Base-by-base conservation (phyloP, 2,113 vertebrate species). In the Cochlearius cochlearius region DNA sequence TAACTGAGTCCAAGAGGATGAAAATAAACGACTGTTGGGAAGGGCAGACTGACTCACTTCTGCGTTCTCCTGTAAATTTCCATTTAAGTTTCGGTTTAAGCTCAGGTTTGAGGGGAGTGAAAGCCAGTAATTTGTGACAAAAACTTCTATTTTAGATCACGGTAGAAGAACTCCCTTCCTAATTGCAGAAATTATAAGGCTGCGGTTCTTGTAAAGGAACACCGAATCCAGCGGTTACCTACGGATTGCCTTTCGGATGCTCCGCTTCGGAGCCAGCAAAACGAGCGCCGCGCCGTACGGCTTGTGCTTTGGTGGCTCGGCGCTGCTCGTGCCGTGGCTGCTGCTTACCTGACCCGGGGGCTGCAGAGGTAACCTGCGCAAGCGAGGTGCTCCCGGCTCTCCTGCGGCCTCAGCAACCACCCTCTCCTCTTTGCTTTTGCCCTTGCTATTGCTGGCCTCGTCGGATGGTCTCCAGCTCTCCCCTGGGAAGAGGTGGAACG, bases 21-120 rank as follows among this genome's bases (percentile, higher is more conserved):
- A 16, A 90, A 95, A 90, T 79, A 94, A 93, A 20, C 4, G 49
- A 30, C 85, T 69, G 63, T 62, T 79, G 90, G 89, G 96, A 94
- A 96, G 92, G 94, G 94, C 90, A 92, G 96, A 55, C 94, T 96
- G 96, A 97, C 94, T 96, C 95, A 94, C 90, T 90, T 95, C 93
- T 94, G 90, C 76, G 53, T 92, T 92, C 90, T 90, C 82, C 94
- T 95, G 94, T 93, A 94, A 94, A 93, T 96, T 97, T 97, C 95
- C 94, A 94, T 94, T 95, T 82, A 74, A 92, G 90, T 96, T 95
- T 95, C 41, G 62, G 92, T 92, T 88, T 69, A 86, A 92, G 88
- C 93, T 95, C 93, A 93, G 96, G 93, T 95, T 80, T 68, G 90
- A 95, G 86, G 41, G 85, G 85, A 95, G 76, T 96, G 92, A 95